phyloP scores from a whole-genome alignment of 2,888 invertebrate genomes.

The Chydorus sphaericus region DNA sequence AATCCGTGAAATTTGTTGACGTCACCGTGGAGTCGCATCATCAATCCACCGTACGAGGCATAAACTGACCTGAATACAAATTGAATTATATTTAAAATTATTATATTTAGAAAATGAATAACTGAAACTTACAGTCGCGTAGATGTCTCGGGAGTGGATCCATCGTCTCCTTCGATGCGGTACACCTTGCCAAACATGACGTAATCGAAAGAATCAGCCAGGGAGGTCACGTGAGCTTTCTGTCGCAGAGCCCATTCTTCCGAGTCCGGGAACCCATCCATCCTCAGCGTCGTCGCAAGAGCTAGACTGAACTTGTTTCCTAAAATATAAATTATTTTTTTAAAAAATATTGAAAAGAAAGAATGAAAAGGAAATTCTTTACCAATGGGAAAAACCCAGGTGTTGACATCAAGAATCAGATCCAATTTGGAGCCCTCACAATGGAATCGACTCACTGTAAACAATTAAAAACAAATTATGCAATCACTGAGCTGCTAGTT shows the following conservation, averaged over 20 bases:
- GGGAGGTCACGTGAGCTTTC: slow-evolving; percentile 49
- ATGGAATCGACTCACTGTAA: slow-evolving; percentile 75
- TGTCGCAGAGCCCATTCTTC: slow-evolving; percentile 79
- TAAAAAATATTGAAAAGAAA: too few species aligned
- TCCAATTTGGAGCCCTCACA: slow-evolving; percentile 99
- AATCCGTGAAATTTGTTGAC: slow-evolving; percentile 97
- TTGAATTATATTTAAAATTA: neutral
- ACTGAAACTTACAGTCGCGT: slow-evolving; percentile 51
- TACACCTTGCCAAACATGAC: slow-evolving; percentile 98
- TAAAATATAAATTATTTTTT: slow-evolving; percentile 19
- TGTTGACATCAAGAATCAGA: slow-evolving; percentile 92
- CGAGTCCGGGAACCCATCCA: slow-evolving; percentile 91
- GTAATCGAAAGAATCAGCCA: slow-evolving; percentile 96
- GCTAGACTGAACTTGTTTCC: slow-evolving; percentile 73
- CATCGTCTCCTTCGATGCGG: slow-evolving; percentile 93
- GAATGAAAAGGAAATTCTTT: slow-evolving; percentile 28
- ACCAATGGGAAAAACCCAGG: slow-evolving; percentile 94
- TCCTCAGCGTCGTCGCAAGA: slow-evolving; percentile 82
- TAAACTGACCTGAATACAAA: slow-evolving; percentile 60
- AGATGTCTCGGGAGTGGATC: slow-evolving; percentile 62
- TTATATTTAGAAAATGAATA: too few species aligned
- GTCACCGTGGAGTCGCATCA: slow-evolving; percentile 95
- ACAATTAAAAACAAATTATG: slow-evolving; percentile 21
- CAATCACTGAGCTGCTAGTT: too few species aligned
- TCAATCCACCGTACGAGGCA: slow-evolving; percentile 90